Evolutionary conservation across 2,113 vertebrate species (phyloP), one percentile per base, ranked within the genome.

Genomic region (Rhinogobius similis): DNA sequence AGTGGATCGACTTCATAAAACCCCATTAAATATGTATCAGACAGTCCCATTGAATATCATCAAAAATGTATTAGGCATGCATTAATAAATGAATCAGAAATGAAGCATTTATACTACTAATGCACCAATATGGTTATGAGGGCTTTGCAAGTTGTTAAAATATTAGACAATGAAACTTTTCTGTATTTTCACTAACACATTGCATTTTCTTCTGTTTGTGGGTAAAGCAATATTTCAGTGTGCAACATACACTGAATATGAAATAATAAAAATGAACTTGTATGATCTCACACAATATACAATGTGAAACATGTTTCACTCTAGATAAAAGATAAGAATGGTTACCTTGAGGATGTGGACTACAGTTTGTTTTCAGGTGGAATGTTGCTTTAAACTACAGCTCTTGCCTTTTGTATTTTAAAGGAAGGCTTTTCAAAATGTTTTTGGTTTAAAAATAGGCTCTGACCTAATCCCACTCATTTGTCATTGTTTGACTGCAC

Each of bases 1-100:
- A 71, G 50, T 74, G 67, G 82, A 72, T 65, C 75, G 24, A 70
- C 50, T 71, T 85, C 71, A 81, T 79, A 67, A 80, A 82, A 72
- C 2, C 62, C 72, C 73, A 81, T 89, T 63, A 77, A 86, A 72
- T 67, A 82, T 83, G 73, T 66, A 87, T 77, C 71, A 72, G 75
- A 73, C 73, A 81, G 62, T 77, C 68, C 82, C 85, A 87, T 82
- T 74, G 62, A 85, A 67, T 83, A 67, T 56, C 62, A 84, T 87
- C 73, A 85, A 88, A 84, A 87, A 83, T 86, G 70, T 83, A 85
- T 81, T 76, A 72, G 82, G 70, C 79, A 75, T 82, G 78, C 82
- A 83, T 88, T 86, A 78, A 83, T 82, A 79, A 77, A 81, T 76
- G 73, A 74, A 84, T 79, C 81, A 29, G 65, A 75, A 77, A 77